Evolutionary conservation across 92 coral and sea anemone genomes (phyloP).

Genomic region (Bergia puertoricense): DNA sequence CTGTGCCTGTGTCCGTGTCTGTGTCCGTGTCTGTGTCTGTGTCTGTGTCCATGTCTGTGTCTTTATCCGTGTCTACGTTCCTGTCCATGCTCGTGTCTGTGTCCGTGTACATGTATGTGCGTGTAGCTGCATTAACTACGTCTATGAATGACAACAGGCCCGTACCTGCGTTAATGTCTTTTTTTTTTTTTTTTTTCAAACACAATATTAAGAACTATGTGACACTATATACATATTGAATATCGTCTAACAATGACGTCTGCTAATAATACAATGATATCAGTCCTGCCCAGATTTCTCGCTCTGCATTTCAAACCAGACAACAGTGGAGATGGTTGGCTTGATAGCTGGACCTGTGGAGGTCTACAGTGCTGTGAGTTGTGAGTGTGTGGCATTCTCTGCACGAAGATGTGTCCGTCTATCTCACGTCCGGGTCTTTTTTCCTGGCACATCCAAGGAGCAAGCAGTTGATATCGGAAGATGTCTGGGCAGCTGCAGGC

Average conservation of each 20-base stretch:
- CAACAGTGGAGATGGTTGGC: slow-evolving; percentile 12
- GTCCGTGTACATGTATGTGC: neutral
- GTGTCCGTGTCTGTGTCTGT: neutral
- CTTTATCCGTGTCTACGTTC: neutral
- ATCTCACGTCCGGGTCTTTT: slow-evolving; percentile 36
- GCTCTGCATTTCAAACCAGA: slow-evolving; percentile 31
- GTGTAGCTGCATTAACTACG: neutral
- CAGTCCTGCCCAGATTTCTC: slow-evolving; percentile 42
- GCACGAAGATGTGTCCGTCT: slow-evolving; percentile 3
- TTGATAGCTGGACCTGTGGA: slow-evolving; percentile 19
- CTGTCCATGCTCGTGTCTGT: neutral
- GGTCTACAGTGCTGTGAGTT: slow-evolving; percentile 26
- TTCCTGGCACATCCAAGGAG: slow-evolving; percentile 25
- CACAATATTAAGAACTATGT: neutral
- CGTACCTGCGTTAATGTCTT: neutral
- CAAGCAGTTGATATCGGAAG: slow-evolving; percentile 18
- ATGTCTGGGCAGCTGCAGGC: slow-evolving; percentile 22
- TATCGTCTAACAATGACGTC: neutral
- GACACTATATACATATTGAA: neutral
- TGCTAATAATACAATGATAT: neutral
- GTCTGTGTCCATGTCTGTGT: neutral
- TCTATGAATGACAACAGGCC: neutral
- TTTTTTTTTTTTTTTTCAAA: no score
- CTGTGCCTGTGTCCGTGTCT: neutral
- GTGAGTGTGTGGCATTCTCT: slow-evolving; percentile 17